Base-by-base conservation (phyloP, 1,140 invertebrate genomes). In the Brachionus sp. region DNA sequence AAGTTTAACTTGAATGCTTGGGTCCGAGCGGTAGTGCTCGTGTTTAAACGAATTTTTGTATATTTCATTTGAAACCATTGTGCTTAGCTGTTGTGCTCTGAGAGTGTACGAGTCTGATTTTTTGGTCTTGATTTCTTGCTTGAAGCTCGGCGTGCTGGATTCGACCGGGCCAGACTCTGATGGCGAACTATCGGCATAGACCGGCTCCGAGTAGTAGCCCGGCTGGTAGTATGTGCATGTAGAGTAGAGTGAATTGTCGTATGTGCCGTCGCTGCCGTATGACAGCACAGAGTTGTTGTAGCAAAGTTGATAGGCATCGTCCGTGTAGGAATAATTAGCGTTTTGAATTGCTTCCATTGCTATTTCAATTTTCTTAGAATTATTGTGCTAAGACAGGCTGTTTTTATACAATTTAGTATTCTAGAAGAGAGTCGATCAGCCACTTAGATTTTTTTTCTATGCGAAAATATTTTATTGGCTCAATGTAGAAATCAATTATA, bases 21-120 rank as follows among this genome's bases (percentile, higher is more conserved):
- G 64, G 73, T 83, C 80, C 29, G 77, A 44, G 3, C 29, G 50
- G n/a, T 75, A 75, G 44, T 16, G 37, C 35, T 70, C 66, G 7
- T 70, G 29, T 70, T 70, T 70, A 6, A 70, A 70, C 19, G 66
- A 70, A 33, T 70, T 70, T 70, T 70, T 70, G 37, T 44, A 70
- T 13, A 70, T 70, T 70, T 70, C 13, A 16, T 70, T 70, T n/a
- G 66, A 44, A n/a, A 70, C 16, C 6, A 70, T 37, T 10, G 16
- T 7, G 16, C 35, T 70, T 12, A 70, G n/a, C 9, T 70, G 66
- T 16, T 70, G 66, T 16, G 66, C 10, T 9, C 37, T 29, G 2
- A 39, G 66, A 23, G 13, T 12, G 9, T 19, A 9, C 6, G 66
- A 19, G 16, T 70, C 66, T 13, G 35, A 12, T 33, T 70, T 70